Evolutionary conservation across 2,888 invertebrate genomes (phyloP).

Genomic region (Hyposoter dolosus): DNA sequence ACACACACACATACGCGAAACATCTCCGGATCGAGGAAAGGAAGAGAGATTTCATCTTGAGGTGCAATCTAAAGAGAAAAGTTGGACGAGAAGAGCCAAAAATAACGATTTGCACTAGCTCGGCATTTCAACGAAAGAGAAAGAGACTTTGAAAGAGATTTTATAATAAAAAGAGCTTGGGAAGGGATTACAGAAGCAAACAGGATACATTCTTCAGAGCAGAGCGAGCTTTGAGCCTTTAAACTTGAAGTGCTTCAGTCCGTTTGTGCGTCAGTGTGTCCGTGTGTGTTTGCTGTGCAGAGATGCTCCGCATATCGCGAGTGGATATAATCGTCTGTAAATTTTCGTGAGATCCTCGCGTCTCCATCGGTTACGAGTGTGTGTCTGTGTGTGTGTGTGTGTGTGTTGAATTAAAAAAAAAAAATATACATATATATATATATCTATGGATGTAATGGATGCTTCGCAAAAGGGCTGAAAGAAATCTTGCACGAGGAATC

Average conservation of each 20-base stretch:
- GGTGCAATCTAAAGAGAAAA: background rate
- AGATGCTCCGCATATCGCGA: slow-evolving; percentile 40
- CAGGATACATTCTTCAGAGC: slow-evolving; percentile 41
- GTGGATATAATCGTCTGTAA: slow-evolving; percentile 58
- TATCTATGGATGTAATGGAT: slow-evolving; percentile 34
- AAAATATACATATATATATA: background rate
- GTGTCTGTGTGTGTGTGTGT: background rate
- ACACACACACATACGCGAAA: background rate
- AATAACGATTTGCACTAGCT: slow-evolving; percentile 35
- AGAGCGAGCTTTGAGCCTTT: slow-evolving; percentile 8
- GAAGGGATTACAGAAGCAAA: slow-evolving; percentile 10
- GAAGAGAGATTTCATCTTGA: slow-evolving; percentile 16
- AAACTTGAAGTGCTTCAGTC: slow-evolving; percentile 7
- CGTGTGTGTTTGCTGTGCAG: background rate
- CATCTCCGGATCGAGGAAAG: slow-evolving; percentile 1
- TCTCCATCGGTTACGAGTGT: slow-evolving; percentile 13
- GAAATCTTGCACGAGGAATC: slow-evolving; percentile 54
- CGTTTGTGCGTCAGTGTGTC: background rate
- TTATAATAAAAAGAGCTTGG: background rate
- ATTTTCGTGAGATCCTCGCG: slow-evolving; percentile 54
- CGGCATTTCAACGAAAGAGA: background rate
- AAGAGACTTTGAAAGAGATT: background rate
- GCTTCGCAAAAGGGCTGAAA: slow-evolving; percentile 22
- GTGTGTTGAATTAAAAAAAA: background rate
- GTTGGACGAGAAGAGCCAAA: slow-evolving; percentile 3